Evolutionary conservation across 2,888 invertebrate species (phyloP).

Genomic region (Galerucella calmariensis): DNA sequence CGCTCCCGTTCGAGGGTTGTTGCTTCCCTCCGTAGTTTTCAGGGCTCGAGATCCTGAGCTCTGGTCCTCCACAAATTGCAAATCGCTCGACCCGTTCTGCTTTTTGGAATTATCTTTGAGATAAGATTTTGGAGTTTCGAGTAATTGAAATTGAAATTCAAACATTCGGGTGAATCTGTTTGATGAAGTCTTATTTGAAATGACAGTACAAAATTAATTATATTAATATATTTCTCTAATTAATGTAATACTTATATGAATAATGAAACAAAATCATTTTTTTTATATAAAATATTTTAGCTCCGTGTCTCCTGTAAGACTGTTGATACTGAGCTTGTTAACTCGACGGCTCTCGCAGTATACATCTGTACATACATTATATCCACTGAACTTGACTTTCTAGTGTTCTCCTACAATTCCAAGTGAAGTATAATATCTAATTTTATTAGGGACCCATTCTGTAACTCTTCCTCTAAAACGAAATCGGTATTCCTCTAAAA

Average conservation of each 20-base stretch:
- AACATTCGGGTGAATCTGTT: constrained; percentile 43
- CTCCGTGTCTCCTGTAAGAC: no score
- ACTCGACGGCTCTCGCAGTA: no score
- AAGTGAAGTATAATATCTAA: no score
- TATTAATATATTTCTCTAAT: neutral
- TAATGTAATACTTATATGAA: neutral
- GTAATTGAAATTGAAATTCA: constrained; percentile 54
- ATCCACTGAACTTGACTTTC: no score
- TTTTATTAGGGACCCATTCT: no score
- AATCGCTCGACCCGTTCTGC: constrained; percentile 46
- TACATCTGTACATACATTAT: no score
- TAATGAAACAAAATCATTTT: neutral
- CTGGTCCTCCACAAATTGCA: constrained; percentile 29
- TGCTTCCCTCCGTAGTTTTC: constrained; percentile 43
- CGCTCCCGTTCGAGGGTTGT: constrained; percentile 36
- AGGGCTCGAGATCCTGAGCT: constrained; percentile 34
- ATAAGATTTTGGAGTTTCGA: constrained; percentile 49
- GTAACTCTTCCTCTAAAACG: no score
- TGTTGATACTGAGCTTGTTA: no score
- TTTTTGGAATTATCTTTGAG: constrained; percentile 47
- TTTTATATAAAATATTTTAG: no score
- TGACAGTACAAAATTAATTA: neutral
- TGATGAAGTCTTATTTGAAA: neutral
- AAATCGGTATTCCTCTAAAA: no score
- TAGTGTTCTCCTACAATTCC: no score